A percentile compares a stretch with the other conserved stretches of the same genome.
Evolutionary conservation across 2,888 invertebrate species (phyloP).

Genomic region (Trissoscelio sp.): DNA sequence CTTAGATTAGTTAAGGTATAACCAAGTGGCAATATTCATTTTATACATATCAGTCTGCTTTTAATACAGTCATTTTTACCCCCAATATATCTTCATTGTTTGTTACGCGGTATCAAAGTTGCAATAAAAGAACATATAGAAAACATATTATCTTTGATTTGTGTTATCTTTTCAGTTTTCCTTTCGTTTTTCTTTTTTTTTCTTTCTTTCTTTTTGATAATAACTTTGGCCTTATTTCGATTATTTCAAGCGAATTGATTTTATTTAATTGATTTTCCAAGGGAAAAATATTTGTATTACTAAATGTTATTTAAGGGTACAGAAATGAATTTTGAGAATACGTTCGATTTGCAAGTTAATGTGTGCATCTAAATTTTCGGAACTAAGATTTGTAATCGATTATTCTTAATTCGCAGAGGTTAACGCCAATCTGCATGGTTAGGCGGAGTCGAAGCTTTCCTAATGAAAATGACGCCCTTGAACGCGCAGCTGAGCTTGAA

Average conservation of each 20-base stretch:
- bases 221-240: neutral
- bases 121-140: neutral
- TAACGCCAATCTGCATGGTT: slow-evolving; percentile 77
- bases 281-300: neutral
- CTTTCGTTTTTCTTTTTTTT: neutral
- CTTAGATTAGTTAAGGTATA: slow-evolving; percentile 70
- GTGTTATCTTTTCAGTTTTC: neutral
- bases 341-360: neutral
- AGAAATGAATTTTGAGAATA: slow-evolving; percentile 2
- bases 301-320: slow-evolving; percentile 13
- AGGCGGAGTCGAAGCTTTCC: slow-evolving; percentile 79
- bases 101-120: slow-evolving; percentile 17
- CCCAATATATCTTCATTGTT: too few relatives aligned
- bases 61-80: slow-evolving; percentile 46
- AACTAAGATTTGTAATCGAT: slow-evolving; percentile 15
- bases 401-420: slow-evolving; percentile 73
- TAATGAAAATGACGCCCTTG: slow-evolving; percentile 77
- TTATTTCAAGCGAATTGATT: too few relatives aligned
- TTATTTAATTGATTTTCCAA: slow-evolving; percentile 4
- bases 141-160: neutral
- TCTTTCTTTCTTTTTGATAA: neutral
- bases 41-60: slow-evolving; percentile 58
- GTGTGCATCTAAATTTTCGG: neutral
- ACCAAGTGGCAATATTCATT: slow-evolving; percentile 69
- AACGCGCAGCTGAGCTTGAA: slow-evolving; percentile 75